Percentiles rank a stretch among this genome's conserved stretches.
phyloP scores from a whole-genome alignment of 1,140 invertebrate species.

The Himalopsyche phryganea region DNA sequence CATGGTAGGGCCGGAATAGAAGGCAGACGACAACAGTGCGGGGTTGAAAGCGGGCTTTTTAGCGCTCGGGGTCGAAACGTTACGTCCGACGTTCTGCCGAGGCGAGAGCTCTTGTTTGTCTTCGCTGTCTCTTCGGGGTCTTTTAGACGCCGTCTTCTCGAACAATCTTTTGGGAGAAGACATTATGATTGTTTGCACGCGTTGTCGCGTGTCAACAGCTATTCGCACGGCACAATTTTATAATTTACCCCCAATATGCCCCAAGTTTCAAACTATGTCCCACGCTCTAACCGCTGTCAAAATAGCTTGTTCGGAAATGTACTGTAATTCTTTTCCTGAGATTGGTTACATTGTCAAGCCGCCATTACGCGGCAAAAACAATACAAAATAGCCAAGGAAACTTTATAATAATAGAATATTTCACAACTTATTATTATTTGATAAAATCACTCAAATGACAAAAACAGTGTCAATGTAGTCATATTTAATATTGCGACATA shows the following conservation, averaged over 20 bases:
- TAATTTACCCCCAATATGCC: slow-evolving; percentile 14
- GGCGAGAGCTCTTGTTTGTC: slow-evolving; percentile 12
- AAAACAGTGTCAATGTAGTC: too few species aligned
- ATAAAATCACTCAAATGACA: too few species aligned
- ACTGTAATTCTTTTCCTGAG: slow-evolving; percentile 11
- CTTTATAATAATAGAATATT: too few species aligned
- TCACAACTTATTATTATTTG: too few species aligned
- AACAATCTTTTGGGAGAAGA: slow-evolving; percentile 15
- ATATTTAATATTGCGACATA: too few species aligned
- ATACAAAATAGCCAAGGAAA: too few species aligned
- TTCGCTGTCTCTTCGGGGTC: slow-evolving; percentile 11
- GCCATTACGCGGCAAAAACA: slow-evolving; percentile 17
- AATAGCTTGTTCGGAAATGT: slow-evolving; percentile 19
- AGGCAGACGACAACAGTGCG: slow-evolving; percentile 26
- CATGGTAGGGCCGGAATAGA: slow-evolving; percentile 25
- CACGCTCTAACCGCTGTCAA: slow-evolving; percentile 27
- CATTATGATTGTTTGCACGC: slow-evolving; percentile 1
- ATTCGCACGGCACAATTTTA: background rate
- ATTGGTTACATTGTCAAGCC: slow-evolving; percentile 16
- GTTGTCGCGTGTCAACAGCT: background rate
- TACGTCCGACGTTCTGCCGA: slow-evolving; percentile 5
- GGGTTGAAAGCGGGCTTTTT: slow-evolving; percentile 27
- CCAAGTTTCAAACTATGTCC: slow-evolving; percentile 23
- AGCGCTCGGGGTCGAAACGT: slow-evolving; percentile 8
- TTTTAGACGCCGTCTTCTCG: slow-evolving; percentile 12